Evolutionary conservation across 2,797 vertebrate genomes (phyloP).

Genomic region (Phaenicophaeus curvirostris): DNA sequence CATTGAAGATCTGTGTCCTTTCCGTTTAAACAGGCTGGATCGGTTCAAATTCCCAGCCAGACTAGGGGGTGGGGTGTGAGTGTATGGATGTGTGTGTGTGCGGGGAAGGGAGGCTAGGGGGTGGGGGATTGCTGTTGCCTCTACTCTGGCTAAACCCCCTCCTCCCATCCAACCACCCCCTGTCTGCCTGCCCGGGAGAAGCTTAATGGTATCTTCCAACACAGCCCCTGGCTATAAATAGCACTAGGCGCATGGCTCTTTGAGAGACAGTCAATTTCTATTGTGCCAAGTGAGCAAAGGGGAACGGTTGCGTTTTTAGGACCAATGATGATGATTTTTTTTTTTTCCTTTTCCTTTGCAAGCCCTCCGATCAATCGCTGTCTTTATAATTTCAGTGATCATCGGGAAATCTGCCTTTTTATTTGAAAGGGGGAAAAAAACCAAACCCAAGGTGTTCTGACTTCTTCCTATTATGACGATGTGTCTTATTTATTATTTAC

Average conservation of each 20-base stretch:
- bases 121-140: slow-evolving; percentile 70
- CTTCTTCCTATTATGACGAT: slow-evolving; percentile 33
- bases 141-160: slow-evolving; percentile 65
- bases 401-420: slow-evolving; percentile 51
- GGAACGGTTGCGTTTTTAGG: slow-evolving; percentile 71
- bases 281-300: slow-evolving; percentile 75
- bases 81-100: slow-evolving; percentile 61
- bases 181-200: slow-evolving; percentile 69
- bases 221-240: slow-evolving; percentile 83
- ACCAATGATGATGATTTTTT: slow-evolving; percentile 50
- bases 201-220: slow-evolving; percentile 79
- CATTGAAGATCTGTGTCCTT: slow-evolving; percentile 97
- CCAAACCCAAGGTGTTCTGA: slow-evolving; percentile 36
- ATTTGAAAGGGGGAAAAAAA: slow-evolving; percentile 23
- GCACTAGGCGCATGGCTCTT: slow-evolving; percentile 82
- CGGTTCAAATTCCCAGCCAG: slow-evolving; percentile 82
- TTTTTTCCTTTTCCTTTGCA: slow-evolving; percentile 56
- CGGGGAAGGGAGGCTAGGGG: slow-evolving; percentile 65
- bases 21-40: slow-evolving; percentile 96
- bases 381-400: slow-evolving; percentile 54
- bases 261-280: slow-evolving; percentile 77
- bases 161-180: slow-evolving; percentile 45
- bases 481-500: slow-evolving; percentile 53
- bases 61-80: slow-evolving; percentile 82
- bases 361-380: slow-evolving; percentile 53